Evolutionary conservation across 1,140 invertebrate species (phyloP).

Genomic region (Drosophila arizonae): DNA sequence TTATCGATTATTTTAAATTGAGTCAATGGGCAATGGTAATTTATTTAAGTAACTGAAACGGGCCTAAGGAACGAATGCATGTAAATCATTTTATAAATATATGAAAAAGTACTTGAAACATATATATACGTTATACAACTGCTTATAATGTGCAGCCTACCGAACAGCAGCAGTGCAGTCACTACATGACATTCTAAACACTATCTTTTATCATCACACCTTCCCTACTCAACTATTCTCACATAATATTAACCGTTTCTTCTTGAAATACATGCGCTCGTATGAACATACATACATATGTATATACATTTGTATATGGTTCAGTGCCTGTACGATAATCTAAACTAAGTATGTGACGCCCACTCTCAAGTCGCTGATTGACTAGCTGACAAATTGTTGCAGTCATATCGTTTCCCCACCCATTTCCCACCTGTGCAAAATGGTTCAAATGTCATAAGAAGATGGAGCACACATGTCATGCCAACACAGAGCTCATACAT

Average conservation of each 20-base stretch:
- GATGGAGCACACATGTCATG: constrained; percentile 54
- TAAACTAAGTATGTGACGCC: constrained; percentile 14
- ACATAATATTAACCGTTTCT: neutral
- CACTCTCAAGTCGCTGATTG: constrained; percentile 46
- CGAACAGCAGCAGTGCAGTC: neutral
- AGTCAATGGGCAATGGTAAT: neutral
- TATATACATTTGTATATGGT: neutral
- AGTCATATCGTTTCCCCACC: constrained; percentile 36
- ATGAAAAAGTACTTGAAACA: no score
- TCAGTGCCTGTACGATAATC: constrained; percentile 1
- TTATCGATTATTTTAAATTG: neutral
- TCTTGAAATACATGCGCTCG: neutral
- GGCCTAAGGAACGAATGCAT: no score
- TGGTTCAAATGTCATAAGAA: constrained; percentile 64
- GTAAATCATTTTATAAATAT: no score
- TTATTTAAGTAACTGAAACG: neutral
- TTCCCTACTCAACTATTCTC: neutral
- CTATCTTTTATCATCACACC: neutral
- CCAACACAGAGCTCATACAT: constrained; percentile 1
- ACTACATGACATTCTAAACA: neutral
- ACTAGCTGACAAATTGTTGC: constrained; percentile 59
- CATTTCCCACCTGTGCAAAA: constrained; percentile 60
- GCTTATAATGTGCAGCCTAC: no score
- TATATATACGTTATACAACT: no score
- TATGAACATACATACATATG: neutral